Percentiles rank a stretch among this genome's conserved stretches.
phyloP scores from a whole-genome alignment of 2,888 invertebrate species.

The Prosopocoilus inquinatus region DNA sequence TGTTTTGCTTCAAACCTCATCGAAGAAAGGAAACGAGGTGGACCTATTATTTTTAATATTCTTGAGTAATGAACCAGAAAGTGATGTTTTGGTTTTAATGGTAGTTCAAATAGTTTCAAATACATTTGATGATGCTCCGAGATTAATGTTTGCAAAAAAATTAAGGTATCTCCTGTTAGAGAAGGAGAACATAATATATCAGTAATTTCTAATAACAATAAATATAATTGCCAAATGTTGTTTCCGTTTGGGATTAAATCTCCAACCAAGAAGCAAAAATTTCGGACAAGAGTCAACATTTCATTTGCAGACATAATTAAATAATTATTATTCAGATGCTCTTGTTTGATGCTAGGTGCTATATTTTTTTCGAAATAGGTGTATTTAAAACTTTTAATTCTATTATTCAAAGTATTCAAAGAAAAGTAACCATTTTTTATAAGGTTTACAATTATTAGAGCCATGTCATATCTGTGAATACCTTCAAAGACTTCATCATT shows the following conservation, averaged over 20 bases:
- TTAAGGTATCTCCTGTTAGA: slow-evolving; percentile 5
- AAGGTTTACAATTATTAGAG: slow-evolving; percentile 29
- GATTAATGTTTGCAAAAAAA: slow-evolving; percentile 14
- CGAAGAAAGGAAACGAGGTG: slow-evolving; percentile 12
- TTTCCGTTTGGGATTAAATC: slow-evolving; percentile 22
- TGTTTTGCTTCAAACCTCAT: slow-evolving; percentile 24
- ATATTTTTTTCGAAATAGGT: slow-evolving; percentile 24
- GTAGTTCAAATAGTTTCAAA: slow-evolving; percentile 15
- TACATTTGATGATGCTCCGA: slow-evolving; percentile 18
- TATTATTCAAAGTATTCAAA: slow-evolving; percentile 25
- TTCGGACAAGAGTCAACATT: slow-evolving; percentile 29
- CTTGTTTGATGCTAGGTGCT: slow-evolving; percentile 26
- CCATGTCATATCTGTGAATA: slow-evolving; percentile 34
- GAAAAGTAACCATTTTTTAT: slow-evolving; percentile 21
- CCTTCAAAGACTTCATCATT: slow-evolving; percentile 39
- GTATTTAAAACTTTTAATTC: slow-evolving; percentile 28
- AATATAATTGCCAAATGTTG: slow-evolving; percentile 24
- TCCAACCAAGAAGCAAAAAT: slow-evolving; percentile 28
- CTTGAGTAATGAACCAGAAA: slow-evolving; percentile 13
- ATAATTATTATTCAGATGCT: slow-evolving; percentile 24
- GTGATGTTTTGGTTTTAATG: slow-evolving; percentile 16
- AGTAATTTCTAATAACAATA: slow-evolving; percentile 18
- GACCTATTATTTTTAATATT: slow-evolving; percentile 16
- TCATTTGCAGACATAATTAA: slow-evolving; percentile 30
- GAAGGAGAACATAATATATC: slow-evolving; percentile 10